Base-by-base conservation (phyloP, 2,113 vertebrate genomes). In the Phodopus roborovskii region DNA sequence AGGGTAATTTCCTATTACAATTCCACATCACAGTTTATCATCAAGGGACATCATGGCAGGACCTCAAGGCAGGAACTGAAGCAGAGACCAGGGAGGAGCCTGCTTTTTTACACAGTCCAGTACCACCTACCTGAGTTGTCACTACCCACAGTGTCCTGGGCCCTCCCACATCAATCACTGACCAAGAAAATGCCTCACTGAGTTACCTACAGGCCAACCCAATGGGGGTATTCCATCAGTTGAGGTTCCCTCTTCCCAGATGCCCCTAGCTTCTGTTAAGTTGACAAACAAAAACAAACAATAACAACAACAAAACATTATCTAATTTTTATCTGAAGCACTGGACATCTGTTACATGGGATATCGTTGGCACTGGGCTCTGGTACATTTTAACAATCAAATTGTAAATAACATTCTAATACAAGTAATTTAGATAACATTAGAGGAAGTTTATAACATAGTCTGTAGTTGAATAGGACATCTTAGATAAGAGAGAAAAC, bases 311-410 rank as follows among this genome's bases (percentile, higher is more conserved):
- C n/a, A 83, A 58, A n/a, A 60, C 5, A 30, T 30, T 77, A 73
- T 73, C n/a, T 1, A 95, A 16, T 74, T 83, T 90, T 36, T 82
- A 39, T 56, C 16, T 90, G n/a, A 90, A 90, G 94, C 42, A 48
- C 39, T 39, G 56, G 30, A 83, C 6, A 20, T 5, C 8, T 87
- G 0, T 74, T 6, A 64, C 10, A 58, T 26, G 58, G 13, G 7
- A 78, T 48, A 60, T 24, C 50, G 26, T 68, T 68, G 66, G 56
- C 85, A 42, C 42, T 85, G 5, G 50, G 68, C 30, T 39, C 30
- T 71, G 20, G n/a, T 33, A 60, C 56, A 88, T 70, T 93, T 96
- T 39, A 39, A 82, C 68, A 93, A 75, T 89, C 26, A 90, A 89
- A 56, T 85, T 95, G 1, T 79, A 66, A 82, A 84, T 86, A 73